Percentiles rank a stretch among this genome's conserved stretches.
Conservation (phyloP, 2,797 vertebrate species). For the Melanotaenia trifasciata region DNA sequence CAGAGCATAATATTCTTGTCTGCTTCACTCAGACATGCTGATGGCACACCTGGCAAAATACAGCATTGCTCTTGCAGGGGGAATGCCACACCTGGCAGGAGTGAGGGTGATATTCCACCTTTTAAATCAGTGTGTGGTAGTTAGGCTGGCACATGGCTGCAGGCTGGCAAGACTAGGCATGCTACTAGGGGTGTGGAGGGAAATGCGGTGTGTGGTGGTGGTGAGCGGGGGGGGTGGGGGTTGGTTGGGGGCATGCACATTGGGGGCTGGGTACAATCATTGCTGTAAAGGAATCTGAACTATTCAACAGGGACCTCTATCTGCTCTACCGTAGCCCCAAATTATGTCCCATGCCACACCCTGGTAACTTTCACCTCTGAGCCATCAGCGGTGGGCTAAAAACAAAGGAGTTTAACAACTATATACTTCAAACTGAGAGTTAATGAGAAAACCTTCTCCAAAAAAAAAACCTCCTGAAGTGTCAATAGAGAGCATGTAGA, state of each 20-base stretch:
- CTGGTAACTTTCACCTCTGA: slow-evolving; percentile 43
- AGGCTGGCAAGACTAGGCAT: slow-evolving; percentile 80
- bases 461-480: not conserved
- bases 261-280: slow-evolving; percentile 35
- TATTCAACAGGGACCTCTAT: slow-evolving; percentile 70
- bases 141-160: slow-evolving; percentile 60
- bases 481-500: slow-evolving; percentile 19
- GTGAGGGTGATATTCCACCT: slow-evolving; percentile 71
- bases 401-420: slow-evolving; percentile 29
- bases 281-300: slow-evolving; percentile 66
- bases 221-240: not conserved
- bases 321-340: slow-evolving; percentile 60
- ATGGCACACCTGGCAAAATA: slow-evolving; percentile 68
- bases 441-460: slow-evolving; percentile 8
- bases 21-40: slow-evolving; percentile 54
- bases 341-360: slow-evolving; percentile 48
- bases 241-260: slow-evolving; percentile 25
- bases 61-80: slow-evolving; percentile 59
- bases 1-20: slow-evolving; percentile 30
- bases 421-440: slow-evolving; percentile 26
- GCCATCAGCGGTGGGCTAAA: slow-evolving; percentile 53
- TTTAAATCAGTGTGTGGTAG: slow-evolving; percentile 63
- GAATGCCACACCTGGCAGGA: slow-evolving; percentile 73
- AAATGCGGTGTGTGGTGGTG: slow-evolving; percentile 10
- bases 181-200: slow-evolving; percentile 54